These are phyloP conservation scores for Eupeodes luniger DNA, from an alignment of 2,888 invertebrate species.

Conservation along the genomic window DNA sequence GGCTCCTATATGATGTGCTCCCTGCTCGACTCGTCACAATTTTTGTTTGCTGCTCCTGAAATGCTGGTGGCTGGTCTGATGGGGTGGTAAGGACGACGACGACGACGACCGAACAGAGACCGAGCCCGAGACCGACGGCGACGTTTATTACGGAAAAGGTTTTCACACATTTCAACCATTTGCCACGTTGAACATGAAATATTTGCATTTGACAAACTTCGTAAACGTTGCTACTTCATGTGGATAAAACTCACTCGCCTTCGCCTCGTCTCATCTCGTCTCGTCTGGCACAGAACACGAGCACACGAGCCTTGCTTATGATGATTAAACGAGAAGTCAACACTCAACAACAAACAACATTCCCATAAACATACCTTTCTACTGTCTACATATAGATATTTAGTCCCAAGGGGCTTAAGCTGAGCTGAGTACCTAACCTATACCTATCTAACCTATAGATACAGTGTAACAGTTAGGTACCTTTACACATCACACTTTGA, in stretches of 20 bases:
- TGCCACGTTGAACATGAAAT: conserved; percentile 58
- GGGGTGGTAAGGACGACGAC: neutral
- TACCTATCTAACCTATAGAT: neutral
- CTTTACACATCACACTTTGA: neutral
- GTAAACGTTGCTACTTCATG: conserved; percentile 42
- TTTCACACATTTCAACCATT: conserved; percentile 45
- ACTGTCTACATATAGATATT: too few relatives aligned
- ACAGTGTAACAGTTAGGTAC: too few relatives aligned
- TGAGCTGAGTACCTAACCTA: neutral
- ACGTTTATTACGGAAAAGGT: conserved; percentile 36
- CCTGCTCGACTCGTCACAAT: neutral
- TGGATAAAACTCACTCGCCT: conserved; percentile 29
- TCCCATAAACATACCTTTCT: neutral
- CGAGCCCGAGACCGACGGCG: neutral
- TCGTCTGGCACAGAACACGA: neutral
- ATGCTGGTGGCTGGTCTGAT: neutral
- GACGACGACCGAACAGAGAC: neutral
- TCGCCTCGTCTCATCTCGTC: too few relatives aligned
- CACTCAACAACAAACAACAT: neutral
- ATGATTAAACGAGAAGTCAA: conserved; percentile 39
- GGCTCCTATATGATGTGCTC: neutral
- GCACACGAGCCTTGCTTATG: conserved; percentile 22
- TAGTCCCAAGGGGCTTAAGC: neutral
- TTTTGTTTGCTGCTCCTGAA: neutral
- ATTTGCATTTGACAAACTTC: conserved; percentile 66